A percentile compares a stretch with the other conserved stretches of the same genome.
Conservation (phyloP, 2,888 invertebrate genomes). For the Ectemnius continuus region DNA sequence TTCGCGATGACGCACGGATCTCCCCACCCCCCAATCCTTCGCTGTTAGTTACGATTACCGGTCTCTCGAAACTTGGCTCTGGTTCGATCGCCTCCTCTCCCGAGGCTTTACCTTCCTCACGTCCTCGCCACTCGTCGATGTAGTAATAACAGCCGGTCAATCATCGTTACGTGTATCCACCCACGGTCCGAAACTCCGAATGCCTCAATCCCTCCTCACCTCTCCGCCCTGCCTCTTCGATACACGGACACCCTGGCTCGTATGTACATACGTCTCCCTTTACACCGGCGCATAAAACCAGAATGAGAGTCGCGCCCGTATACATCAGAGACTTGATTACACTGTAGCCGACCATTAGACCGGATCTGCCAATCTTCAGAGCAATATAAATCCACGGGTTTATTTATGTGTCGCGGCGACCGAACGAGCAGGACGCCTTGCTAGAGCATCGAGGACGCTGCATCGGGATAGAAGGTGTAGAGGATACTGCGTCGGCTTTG, state of each 20-base stretch:
- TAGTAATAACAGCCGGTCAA: conserved; percentile 52
- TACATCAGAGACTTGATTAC: conserved; percentile 40
- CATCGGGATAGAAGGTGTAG: conserved; percentile 8
- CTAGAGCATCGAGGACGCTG: not conserved
- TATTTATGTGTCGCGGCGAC: conserved; percentile 55
- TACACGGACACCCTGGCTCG: not conserved
- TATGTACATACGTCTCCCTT: no score
- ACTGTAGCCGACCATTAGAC: conserved; percentile 56
- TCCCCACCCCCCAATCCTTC: conserved; percentile 4
- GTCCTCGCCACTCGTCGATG: conserved; percentile 12
- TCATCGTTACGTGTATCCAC: conserved; percentile 55
- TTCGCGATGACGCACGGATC: conserved; percentile 18
- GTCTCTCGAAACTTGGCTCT: not conserved
- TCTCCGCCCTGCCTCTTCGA: not conserved
- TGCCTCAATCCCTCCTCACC: not conserved
- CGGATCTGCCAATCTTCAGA: conserved; percentile 66
- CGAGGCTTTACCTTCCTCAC: not conserved
- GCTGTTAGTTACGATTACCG: conserved; percentile 5
- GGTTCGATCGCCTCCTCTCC: not conserved
- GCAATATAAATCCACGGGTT: conserved; percentile 60
- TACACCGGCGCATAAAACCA: conserved; percentile 24
- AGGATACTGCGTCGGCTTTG: not conserved
- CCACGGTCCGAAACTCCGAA: conserved; percentile 27
- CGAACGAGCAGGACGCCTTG: conserved; percentile 12
- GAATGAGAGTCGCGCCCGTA: conserved; percentile 14